Evolutionary conservation across 2,113 vertebrate species (phyloP).

Genomic region (human): GRCh38 chr11:64287001-64287500

Average conservation of each 20-base stretch:
- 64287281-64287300: background rate
- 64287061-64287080: background rate
- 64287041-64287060: background rate
- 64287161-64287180: background rate
- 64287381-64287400: background rate
- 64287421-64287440: background rate
- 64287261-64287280: background rate
- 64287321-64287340: background rate
- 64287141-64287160: background rate
- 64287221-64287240: background rate
- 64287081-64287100: background rate
- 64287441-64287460: constrained; percentile 15
- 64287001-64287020: constrained; percentile 88
- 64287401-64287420: background rate
- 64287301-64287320: constrained; percentile 44
- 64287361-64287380: background rate
- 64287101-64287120: background rate
- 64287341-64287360: background rate
- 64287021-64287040: background rate
- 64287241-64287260: background rate
- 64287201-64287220: no score
- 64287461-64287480: constrained; percentile 12
- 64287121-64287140: background rate
- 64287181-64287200: background rate
- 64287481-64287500: background rate